Conservation (phyloP, 2,113 vertebrate genomes). For the Mobula hypostoma region DNA sequence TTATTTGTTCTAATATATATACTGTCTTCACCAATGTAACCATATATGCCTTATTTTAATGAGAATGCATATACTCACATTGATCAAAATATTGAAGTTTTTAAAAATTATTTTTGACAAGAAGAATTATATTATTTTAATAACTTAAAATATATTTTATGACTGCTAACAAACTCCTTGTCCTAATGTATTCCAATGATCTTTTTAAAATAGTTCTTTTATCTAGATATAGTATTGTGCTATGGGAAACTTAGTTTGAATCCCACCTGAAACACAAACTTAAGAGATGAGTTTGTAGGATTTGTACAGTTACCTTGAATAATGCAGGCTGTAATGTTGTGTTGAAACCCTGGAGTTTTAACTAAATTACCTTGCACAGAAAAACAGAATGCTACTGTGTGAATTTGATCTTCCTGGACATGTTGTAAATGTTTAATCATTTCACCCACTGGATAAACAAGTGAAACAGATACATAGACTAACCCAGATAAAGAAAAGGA, state of each 20-base stretch:
- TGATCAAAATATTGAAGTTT: neutral
- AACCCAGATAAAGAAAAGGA: no score
- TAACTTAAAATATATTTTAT: slow-evolving; percentile 4
- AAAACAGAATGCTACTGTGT: neutral
- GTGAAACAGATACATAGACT: no score
- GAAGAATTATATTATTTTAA: neutral
- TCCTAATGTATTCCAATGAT: neutral
- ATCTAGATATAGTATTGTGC: no score
- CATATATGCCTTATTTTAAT: neutral
- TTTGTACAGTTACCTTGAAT: neutral
- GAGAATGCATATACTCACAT: neutral
- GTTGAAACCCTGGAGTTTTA: neutral
- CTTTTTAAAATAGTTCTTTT: neutral
- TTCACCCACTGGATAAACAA: neutral
- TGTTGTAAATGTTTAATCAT: neutral
- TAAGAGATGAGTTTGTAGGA: neutral
- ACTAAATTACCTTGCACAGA: neutral
- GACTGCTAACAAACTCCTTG: neutral
- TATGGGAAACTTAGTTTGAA: neutral
- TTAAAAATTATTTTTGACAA: neutral
- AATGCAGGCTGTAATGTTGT: neutral
- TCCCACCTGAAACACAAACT: neutral
- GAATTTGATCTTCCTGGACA: neutral
- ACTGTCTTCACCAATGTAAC: neutral
- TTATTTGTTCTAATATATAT: neutral